Conservation (phyloP, 2,113 vertebrate species). For the Osmerus mordax region DNA sequence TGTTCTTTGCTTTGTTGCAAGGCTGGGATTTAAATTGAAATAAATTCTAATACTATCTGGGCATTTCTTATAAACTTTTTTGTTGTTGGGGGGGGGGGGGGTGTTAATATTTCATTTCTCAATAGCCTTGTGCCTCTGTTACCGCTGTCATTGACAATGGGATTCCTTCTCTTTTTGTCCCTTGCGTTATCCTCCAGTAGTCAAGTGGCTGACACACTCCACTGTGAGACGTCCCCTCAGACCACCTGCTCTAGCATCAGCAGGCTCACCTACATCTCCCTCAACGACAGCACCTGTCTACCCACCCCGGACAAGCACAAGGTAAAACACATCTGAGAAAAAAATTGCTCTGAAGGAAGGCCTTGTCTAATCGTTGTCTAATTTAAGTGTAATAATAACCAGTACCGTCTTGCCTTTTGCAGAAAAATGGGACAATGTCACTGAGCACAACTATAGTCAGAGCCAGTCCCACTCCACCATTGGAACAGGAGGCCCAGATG, state of each 20-base stretch:
- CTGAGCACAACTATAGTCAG: constrained; percentile 89
- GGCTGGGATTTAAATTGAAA: no score
- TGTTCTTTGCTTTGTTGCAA: no score
- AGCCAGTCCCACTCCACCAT: constrained; percentile 77
- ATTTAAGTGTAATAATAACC: neutral
- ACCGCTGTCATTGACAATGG: neutral
- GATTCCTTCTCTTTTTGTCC: no score
- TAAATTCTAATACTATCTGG: no score
- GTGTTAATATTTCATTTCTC: no score
- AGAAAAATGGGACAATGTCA: constrained; percentile 75
- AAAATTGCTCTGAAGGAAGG: no score
- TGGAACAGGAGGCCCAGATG: constrained; percentile 55
- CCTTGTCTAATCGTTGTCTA: neutral
- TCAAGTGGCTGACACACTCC: constrained; percentile 41
- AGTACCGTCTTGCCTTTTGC: constrained; percentile 23
- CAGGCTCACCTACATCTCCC: constrained; percentile 86
- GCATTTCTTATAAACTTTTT: no score
- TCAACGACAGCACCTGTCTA: constrained; percentile 67
- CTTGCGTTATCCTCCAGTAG: constrained; percentile 24
- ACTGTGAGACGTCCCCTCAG: constrained; percentile 61
- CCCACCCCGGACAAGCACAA: constrained; percentile 55
- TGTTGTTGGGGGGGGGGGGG: no score
- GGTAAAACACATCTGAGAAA: constrained; percentile 60
- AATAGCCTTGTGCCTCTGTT: neutral
- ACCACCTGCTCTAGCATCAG: constrained; percentile 75